Conservation (phyloP, 2,113 vertebrate species). For the Fulica atra region DNA sequence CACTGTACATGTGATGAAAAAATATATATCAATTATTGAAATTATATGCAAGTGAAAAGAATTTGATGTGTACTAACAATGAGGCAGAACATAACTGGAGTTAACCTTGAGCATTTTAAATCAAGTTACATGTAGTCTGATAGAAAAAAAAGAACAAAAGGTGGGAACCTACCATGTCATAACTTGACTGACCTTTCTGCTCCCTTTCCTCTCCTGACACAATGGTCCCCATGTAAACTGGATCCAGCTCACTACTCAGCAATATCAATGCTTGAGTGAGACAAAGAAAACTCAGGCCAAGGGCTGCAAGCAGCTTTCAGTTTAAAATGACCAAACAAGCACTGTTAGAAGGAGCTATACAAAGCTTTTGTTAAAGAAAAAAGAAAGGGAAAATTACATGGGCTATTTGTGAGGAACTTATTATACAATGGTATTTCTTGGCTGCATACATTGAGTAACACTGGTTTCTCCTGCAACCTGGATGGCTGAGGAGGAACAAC, state of each 20-base stretch:
- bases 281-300: background rate
- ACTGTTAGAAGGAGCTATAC: background rate
- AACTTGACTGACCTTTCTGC: background rate
- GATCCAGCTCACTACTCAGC: background rate
- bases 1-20: background rate
- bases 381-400: background rate
- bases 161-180: background rate
- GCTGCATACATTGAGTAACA: background rate
- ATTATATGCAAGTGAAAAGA: background rate
- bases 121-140: background rate
- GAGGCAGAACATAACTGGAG: background rate
- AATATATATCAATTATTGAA: background rate
- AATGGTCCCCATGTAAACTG: background rate
- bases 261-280: background rate
- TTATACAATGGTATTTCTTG: background rate
- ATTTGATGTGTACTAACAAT: background rate
- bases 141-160: background rate
- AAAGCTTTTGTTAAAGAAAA: background rate
- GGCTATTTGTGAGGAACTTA: background rate
- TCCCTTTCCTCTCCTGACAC: background rate
- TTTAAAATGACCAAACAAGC: background rate
- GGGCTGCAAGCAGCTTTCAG: background rate
- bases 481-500: background rate
- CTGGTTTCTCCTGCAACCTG: background rate
- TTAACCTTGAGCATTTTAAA: background rate